These are phyloP conservation scores for Linnaemya tessellans DNA, from an alignment of 2,888 invertebrate species.

Conservation along the genomic window DNA sequence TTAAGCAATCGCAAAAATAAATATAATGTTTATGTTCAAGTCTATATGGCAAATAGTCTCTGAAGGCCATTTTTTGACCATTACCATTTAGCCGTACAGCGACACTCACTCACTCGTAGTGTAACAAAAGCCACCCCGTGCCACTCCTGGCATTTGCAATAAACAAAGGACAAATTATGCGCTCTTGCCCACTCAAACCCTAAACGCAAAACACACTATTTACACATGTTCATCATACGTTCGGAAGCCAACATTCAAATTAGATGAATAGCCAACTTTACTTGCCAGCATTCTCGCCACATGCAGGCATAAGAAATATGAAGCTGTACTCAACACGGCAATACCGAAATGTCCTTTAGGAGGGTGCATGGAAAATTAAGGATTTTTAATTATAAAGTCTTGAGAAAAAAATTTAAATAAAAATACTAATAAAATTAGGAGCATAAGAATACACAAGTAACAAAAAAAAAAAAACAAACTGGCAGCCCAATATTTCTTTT, in stretches of 20 bases:
- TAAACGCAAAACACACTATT: constrained; percentile 57
- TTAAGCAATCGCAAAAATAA: constrained; percentile 40
- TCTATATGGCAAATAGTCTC: constrained; percentile 72
- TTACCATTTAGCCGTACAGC: constrained; percentile 49
- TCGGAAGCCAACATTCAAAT: constrained; percentile 79
- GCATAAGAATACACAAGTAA: too few relatives aligned
- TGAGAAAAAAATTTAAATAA: too few relatives aligned
- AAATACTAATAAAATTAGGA: too few relatives aligned
- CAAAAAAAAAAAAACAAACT: too few relatives aligned
- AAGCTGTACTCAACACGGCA: constrained; percentile 15
- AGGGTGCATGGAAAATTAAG: constrained; percentile 19
- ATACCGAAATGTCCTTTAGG: not conserved
- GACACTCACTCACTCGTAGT: not conserved
- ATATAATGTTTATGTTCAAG: constrained; percentile 59
- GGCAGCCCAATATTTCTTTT: too few relatives aligned
- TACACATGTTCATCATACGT: constrained; percentile 62
- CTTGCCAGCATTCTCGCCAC: constrained; percentile 12
- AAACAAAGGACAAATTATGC: constrained; percentile 62
- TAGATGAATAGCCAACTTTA: constrained; percentile 81
- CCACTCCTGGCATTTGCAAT: constrained; percentile 46
- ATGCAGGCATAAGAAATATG: not conserved
- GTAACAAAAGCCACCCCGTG: constrained; percentile 30
- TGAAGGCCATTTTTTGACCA: constrained; percentile 73
- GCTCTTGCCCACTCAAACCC: constrained; percentile 42
- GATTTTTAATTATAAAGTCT: not conserved